Percentiles rank a stretch among this genome's conserved stretches.
Conservation (phyloP, 2,113 vertebrate genomes). For the Corythornis cristatus region DNA sequence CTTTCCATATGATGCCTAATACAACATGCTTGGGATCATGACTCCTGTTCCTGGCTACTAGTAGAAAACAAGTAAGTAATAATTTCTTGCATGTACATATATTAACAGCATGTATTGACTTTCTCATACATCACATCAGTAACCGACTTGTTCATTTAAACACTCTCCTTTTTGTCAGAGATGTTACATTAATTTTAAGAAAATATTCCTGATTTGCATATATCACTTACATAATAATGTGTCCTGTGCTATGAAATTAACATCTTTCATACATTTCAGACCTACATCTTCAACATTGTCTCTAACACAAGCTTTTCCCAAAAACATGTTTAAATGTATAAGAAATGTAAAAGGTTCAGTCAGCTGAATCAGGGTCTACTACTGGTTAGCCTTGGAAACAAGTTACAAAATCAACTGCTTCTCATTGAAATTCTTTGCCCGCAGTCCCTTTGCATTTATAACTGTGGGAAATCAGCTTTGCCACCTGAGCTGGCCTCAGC, state of each 20-base stretch:
- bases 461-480: constrained; percentile 44
- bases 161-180: background rate
- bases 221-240: background rate
- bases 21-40: background rate
- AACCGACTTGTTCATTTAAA: background rate
- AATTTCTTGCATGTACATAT: background rate
- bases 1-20: background rate
- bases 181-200: background rate
- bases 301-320: background rate
- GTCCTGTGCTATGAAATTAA: background rate
- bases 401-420: constrained; percentile 1
- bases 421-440: constrained; percentile 23
- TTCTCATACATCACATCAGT: background rate
- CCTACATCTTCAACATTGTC: background rate
- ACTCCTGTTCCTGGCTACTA: background rate
- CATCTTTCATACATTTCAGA: background rate
- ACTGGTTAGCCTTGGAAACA: background rate
- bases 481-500: constrained; percentile 54
- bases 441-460: constrained; percentile 27
- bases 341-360: background rate
- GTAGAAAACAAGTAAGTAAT: background rate
- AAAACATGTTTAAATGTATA: background rate
- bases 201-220: background rate
- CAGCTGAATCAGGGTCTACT: background rate
- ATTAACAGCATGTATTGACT: background rate